Evolutionary conservation across 2,888 invertebrate genomes (phyloP), one percentile per base, ranked within the genome.

Genomic region (Drosophila pseudotalamancana): DNA sequence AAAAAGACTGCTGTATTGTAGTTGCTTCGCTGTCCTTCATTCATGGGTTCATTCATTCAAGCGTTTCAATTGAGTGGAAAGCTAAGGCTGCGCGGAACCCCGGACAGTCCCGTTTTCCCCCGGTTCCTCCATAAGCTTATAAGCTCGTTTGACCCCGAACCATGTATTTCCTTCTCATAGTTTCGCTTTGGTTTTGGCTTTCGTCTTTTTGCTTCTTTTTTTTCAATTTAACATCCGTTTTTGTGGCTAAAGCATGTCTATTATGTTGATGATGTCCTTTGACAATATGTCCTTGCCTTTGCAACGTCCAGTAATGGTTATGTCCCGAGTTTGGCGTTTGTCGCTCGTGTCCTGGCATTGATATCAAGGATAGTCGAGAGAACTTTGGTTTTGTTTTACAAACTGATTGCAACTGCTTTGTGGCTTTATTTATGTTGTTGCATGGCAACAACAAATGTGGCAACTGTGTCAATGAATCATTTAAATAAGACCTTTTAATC

Each of bases 21-120:
- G 64, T 59, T 76, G 54, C 65, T 65, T 65, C 62, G 70, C 70
- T 48, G 71, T 71, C 60, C 75, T 61, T 74, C 74, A 67, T 61
- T 75, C 78, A 72, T 75, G 69, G 61, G 61, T 46, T 57, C 77
- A 60, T 64, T 75, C 76, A 77, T 85, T 85, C 73, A 74, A 72
- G 74, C 78, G 72, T 80, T 83, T 80, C 83, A 85, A 85, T 85
- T 83, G 83, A 82, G 80, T 77, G 84, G 84, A 85, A 85, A 83
- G 76, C 78, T 65, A 68, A 61, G 59, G 59, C 61, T 43, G 40
- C 59, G 50, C 35, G 29, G 49, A 23, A 27, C 54, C 32, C 21
- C 32, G 40, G 49, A 50, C 43, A 48, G 34, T 25, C 35, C 54
- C 32, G 32, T 49, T 55, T 51, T 56, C 45, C 67, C 67, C 35